A percentile compares a stretch with the other conserved stretches of the same genome.
phyloP scores from a whole-genome alignment of 2,888 invertebrate genomes.

The Tholera decimalis region DNA sequence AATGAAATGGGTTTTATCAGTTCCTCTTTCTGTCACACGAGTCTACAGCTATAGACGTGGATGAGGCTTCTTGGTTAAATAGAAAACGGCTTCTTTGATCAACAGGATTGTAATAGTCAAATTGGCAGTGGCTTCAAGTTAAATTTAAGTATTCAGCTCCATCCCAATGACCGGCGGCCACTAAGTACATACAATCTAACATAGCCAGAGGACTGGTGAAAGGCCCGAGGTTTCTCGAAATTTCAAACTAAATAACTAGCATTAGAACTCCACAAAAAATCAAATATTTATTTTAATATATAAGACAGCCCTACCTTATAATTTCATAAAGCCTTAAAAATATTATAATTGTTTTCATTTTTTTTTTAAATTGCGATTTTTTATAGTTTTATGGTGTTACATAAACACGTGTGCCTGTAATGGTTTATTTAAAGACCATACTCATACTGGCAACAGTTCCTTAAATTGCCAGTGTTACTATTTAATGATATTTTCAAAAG shows the following conservation, averaged over 20 bases:
- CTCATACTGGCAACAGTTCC: constrained; percentile 80
- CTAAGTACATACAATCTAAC: too few relatives aligned
- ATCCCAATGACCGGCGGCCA: too few relatives aligned
- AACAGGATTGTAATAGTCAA: too few relatives aligned
- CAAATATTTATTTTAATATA: neutral
- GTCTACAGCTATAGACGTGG: neutral
- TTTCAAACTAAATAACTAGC: neutral
- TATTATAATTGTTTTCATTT: constrained; percentile 6
- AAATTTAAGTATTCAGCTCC: too few relatives aligned
- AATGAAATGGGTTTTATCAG: neutral
- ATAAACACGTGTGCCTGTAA: constrained; percentile 33
- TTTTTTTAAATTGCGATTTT: constrained; percentile 4
- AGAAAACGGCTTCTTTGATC: neutral
- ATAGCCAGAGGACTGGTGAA: too few relatives aligned
- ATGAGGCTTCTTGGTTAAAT: neutral
- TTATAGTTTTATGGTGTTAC: constrained; percentile 23
- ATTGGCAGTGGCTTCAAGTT: too few relatives aligned
- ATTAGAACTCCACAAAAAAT: too few relatives aligned
- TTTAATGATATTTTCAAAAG: constrained; percentile 89
- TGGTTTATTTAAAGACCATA: constrained; percentile 57
- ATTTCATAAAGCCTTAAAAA: neutral
- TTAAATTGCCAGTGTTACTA: constrained; percentile 87
- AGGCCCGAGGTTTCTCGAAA: neutral
- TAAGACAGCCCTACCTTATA: neutral
- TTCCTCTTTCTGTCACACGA: neutral